Evolutionary conservation across 2,888 invertebrate species (phyloP), one percentile per base, ranked within the genome.

Genomic region (Tenthredo distinguenda): DNA sequence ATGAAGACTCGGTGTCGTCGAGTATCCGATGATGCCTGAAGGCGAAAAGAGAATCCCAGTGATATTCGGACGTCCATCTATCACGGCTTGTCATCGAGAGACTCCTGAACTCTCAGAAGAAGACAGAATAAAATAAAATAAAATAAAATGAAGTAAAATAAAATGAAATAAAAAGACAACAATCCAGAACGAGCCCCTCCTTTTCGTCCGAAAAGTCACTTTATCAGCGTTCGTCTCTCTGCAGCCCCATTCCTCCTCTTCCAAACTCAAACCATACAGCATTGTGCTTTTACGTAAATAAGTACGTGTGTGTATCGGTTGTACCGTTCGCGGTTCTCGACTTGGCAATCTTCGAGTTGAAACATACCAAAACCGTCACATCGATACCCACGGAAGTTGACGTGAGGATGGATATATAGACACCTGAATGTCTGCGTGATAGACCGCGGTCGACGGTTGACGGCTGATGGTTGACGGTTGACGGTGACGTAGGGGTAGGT

Each of bases 61-160:
- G 83, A 83, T 71, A 83, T 65, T 83, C 83, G 83, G 81, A 83
- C 68, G 21, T 83, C 34, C 83, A 68, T 83, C 68, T 50, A 83
- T 83, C 68, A 83, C 55, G 34, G 43, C 26, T 65, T 50, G 83
- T 83, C 68, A 50, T 83, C 65, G 26, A 37, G n/a, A 68, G 43
- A 43, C 3, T 34, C 31, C 21, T 10, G 43, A 43, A 43, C 74
- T 40, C 74, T 34, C n/a, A n/a, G n/a, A 21, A 7, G 74, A 40
- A 21, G 74, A 43, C n/a, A 15, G 18, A 26, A 21, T 21, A 12
- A 74, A 40, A 40, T 10, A 1, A 72, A 37, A 72, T 40, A 43
- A 43, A 21, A 40, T 72, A 18, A 18, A 37, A 34, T 34, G 68
- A 71, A n/a, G 34, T 34, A 18, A 76, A 47, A 43, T 26, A 21